Conservation (phyloP, 1,140 invertebrate species). For the Cyrtorhinus lividipennis region DNA sequence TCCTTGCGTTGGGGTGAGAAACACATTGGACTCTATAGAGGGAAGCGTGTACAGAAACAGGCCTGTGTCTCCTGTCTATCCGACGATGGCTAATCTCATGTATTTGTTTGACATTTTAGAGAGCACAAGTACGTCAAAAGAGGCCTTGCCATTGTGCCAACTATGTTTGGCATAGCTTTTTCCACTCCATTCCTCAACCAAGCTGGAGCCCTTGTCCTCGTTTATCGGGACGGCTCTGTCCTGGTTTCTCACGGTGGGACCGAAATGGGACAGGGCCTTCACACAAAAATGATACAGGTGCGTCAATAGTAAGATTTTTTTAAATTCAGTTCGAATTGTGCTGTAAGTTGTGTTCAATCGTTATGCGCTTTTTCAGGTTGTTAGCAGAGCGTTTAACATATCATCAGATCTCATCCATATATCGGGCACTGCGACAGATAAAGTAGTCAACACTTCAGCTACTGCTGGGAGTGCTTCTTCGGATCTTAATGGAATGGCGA, state of each 20-base stretch:
- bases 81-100: too few relatives aligned
- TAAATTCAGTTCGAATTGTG: too few relatives aligned
- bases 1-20: too few relatives aligned
- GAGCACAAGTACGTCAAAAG: conserved; percentile 74
- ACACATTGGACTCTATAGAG: too few relatives aligned
- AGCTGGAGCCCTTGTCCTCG: conserved; percentile 69
- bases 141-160: conserved; percentile 69
- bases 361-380: too few relatives aligned
- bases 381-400: conserved; percentile 55
- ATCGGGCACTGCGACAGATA: conserved; percentile 77
- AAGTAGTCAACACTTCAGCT: conserved; percentile 84
- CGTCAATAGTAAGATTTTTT: too few relatives aligned
- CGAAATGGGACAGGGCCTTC: conserved; percentile 92
- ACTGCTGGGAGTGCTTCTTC: conserved; percentile 84
- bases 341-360: too few relatives aligned
- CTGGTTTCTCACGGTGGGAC: conserved; percentile 80
- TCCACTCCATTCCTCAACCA: conserved; percentile 70
- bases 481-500: conserved; percentile 90
- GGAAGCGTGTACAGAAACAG: too few relatives aligned
- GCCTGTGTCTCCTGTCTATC: too few relatives aligned
- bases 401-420: conserved; percentile 68
- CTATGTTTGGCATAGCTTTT: conserved; percentile 82
- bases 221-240: conserved; percentile 86
- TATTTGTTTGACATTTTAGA: too few relatives aligned
- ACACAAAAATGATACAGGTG: conserved; percentile 89